Conservation (phyloP, 1,140 invertebrate genomes). For the Cydia strobilella region DNA sequence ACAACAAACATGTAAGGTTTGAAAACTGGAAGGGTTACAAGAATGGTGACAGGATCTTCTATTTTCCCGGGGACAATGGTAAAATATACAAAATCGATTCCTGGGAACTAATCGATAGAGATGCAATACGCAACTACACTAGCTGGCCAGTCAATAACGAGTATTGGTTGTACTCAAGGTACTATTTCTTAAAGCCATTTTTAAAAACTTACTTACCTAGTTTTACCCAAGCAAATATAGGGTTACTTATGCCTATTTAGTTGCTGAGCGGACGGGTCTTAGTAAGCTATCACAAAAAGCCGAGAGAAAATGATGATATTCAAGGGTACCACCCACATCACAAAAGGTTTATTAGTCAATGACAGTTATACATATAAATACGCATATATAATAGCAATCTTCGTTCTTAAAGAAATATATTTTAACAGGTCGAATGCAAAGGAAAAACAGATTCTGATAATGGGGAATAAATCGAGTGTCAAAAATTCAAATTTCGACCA, state of each 20-base stretch:
- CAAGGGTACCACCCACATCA: too few species aligned
- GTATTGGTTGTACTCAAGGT: constrained; percentile 40
- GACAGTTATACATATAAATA: too few species aligned
- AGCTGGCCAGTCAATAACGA: constrained; percentile 21
- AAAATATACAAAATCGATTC: neutral
- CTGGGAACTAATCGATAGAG: neutral
- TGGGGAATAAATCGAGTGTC: neutral
- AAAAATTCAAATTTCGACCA: neutral
- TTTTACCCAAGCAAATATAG: too few species aligned
- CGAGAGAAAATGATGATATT: too few species aligned
- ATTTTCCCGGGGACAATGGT: neutral
- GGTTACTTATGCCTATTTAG: too few species aligned
- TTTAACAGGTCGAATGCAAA: neutral
- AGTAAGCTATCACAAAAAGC: too few species aligned
- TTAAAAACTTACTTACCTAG: too few species aligned
- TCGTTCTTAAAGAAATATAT: neutral
- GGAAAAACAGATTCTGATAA: neutral
- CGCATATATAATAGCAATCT: too few species aligned
- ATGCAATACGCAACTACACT: neutral
- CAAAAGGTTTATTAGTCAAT: too few species aligned
- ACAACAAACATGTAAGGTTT: too few species aligned
- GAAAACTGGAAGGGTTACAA: neutral
- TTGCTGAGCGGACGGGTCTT: too few species aligned
- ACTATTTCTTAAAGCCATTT: neutral
- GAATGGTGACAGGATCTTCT: neutral